Base-by-base conservation (phyloP, 2,797 vertebrate genomes). In the Rousettus madagascariensis region DNA sequence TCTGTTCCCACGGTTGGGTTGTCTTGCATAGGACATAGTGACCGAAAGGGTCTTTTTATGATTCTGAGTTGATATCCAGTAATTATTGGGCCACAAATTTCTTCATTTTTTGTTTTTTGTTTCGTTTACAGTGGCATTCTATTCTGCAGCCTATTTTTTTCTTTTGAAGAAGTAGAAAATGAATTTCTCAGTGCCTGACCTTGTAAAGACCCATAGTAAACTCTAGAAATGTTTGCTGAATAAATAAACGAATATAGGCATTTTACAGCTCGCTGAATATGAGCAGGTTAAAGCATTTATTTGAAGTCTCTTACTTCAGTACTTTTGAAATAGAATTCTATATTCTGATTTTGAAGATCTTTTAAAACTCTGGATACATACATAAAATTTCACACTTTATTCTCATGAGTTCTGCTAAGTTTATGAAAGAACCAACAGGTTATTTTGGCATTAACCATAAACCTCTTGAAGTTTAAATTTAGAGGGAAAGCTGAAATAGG, bases 91-190 rank as follows among this genome's bases (percentile, higher is more conserved):
- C 49, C 43, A 95, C 3, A 59, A 92, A 36, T 72, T 97, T 96
- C 77, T 86, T 92, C 63, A 43, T 88, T 96, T 36, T 66, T n/a
- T 38, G 75, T 92, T 82, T 94, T 95, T 96, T 36, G 57, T 28
- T 38, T 88, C 90, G 78, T 95, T 95, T 87, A 65, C 49, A 97
- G 38, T 96, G 57, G 96, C 87, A 95, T 98, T 98, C 94, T 97
- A 85, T 96, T 93, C 38, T 93, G 36, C 41, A 71, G 75, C 3
- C n/a, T 43, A 22, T 46, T 93, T 84, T 88, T 92, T 93, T 51
- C 43, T 17, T 87, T 95, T 43, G 53, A 74, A 95, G 68, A 61
- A 38, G 16, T 83, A 3, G 89, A 94, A 95, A 94, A 96, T 90
- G 6, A 84, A 92, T 97, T 93, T 96, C 41, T 83, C 36, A 43